Evolutionary conservation across 2,113 vertebrate species (phyloP).

Genomic region (Dunckerocampus dactyliophorus): DNA sequence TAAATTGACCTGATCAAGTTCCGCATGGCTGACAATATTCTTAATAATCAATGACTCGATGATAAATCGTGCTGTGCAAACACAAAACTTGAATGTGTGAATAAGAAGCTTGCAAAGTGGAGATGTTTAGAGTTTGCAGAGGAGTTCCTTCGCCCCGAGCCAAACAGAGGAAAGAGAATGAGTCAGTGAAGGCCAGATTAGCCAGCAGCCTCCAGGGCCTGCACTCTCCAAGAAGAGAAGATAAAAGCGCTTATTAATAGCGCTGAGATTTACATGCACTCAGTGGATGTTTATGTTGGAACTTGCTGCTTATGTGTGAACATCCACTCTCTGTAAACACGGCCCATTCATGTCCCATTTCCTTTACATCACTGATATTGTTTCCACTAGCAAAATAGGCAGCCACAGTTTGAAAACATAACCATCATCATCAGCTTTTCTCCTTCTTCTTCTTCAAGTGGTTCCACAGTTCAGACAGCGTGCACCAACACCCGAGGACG

Average conservation of each 20-base stretch:
- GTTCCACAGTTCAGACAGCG: slow-evolving; percentile 65
- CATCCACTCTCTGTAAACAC: slow-evolving; percentile 79
- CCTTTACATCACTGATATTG: slow-evolving; percentile 81
- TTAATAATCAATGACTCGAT: slow-evolving; percentile 10
- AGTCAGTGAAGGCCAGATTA: slow-evolving; percentile 57
- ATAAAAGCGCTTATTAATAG: slow-evolving; percentile 82
- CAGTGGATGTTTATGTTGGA: slow-evolving; percentile 82
- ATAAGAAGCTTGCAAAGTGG: slow-evolving; percentile 28
- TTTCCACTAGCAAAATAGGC: slow-evolving; percentile 68
- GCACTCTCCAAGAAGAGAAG: slow-evolving; percentile 57
- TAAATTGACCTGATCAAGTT: background rate
- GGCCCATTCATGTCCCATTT: slow-evolving; percentile 78
- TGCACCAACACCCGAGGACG: slow-evolving; percentile 59
- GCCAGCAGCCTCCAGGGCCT: slow-evolving; percentile 50
- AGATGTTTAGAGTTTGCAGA: slow-evolving; percentile 45
- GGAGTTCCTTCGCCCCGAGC: slow-evolving; percentile 42
- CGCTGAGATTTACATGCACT: slow-evolving; percentile 74
- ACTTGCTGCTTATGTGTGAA: slow-evolving; percentile 81
- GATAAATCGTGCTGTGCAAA: slow-evolving; percentile 24
- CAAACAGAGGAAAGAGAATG: slow-evolving; percentile 39
- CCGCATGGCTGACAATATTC: slow-evolving; percentile 20
- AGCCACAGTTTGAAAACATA: slow-evolving; percentile 68
- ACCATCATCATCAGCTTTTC: slow-evolving; percentile 62
- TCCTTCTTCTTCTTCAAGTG: slow-evolving; percentile 59
- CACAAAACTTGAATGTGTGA: slow-evolving; percentile 29